Base-by-base conservation (phyloP, 2,888 invertebrate genomes). In the Metopia argyrocephala region DNA sequence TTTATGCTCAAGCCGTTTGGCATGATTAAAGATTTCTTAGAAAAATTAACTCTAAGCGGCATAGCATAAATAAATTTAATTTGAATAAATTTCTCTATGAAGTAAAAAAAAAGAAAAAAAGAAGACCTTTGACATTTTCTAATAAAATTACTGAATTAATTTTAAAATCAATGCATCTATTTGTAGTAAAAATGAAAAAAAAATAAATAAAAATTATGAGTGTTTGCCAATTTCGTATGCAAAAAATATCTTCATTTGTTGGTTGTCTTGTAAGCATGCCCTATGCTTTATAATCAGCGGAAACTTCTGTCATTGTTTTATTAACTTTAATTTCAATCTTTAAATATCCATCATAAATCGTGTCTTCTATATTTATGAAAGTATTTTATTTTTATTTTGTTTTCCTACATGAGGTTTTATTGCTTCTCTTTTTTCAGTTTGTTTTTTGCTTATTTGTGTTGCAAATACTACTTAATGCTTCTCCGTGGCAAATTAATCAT, bases 281-380 rank as follows among this genome's bases (percentile, higher is more conserved):
- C 38, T 15, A 25, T 27, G 25, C 21, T 64, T 21, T 45, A 61
- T 66, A 71, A 66, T 59, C 54, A 78, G 25, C 78, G 81, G 81
- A 81, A 81, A 66, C 78, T 78, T 81, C 74, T 81, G 75, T 81
- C 81, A 78, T 31, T 45, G 59, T 65, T 73, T 38, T 69, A 74
- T 70, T 70, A 56, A 75, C 54, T 78, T 70, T 70, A 56, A 75
- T 48, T 78, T 74, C 61, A 65, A 74, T 81, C 76, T 78, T 52
- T 27, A 38, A 65, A 65, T 64, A 69, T 50, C 66, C 54, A 54
- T 74, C 61, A 56, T 78, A 61, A 73, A 73, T 71, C 25, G 66
- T 66, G 9, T 64, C 15, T 20, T 27, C 27, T 69, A 48, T 64
- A 23, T 27, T 69, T 69, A 15, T 69, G 54, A 76, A 31, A 48